Evolutionary conservation across 2,113 vertebrate genomes (phyloP).

Genomic region (Chinchilla lanigera): DNA sequence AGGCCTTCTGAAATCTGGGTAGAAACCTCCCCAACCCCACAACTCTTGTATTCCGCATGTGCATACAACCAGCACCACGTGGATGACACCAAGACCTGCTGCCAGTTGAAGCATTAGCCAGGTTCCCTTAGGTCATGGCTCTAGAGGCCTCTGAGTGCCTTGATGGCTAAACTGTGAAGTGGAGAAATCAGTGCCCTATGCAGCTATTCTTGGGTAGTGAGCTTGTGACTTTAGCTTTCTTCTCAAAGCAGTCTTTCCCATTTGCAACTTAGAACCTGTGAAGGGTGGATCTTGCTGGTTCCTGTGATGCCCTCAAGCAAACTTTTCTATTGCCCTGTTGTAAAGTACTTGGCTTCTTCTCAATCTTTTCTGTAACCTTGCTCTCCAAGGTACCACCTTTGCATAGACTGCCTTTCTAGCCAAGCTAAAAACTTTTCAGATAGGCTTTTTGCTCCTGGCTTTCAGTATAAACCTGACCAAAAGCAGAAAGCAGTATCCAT

Average conservation of each 20-base stretch:
- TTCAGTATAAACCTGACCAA: not conserved
- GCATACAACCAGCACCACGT: not conserved
- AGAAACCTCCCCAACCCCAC: not conserved
- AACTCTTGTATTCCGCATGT: not conserved
- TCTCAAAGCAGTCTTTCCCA: not conserved
- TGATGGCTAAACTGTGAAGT: not conserved
- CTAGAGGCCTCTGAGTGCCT: not conserved
- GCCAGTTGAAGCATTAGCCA: not conserved
- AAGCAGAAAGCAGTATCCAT: not conserved
- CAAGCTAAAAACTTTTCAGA: not conserved
- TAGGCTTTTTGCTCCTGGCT: not conserved
- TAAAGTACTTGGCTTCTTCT: not conserved
- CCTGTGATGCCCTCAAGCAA: not conserved
- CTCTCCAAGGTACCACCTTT: not conserved
- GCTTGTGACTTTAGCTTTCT: not conserved
- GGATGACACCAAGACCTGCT: not conserved
- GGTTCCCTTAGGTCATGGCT: not conserved
- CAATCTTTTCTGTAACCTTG: not conserved
- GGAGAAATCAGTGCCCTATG: not conserved
- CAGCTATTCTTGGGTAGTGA: not conserved
- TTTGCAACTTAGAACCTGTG: not conserved
- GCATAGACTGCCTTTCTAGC: not conserved
- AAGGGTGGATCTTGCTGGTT: not conserved
- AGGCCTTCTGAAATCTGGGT: not conserved
- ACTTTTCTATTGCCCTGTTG: not conserved